These are phyloP conservation scores for Polypterus senegalus DNA, from an alignment of 2,113 vertebrate species.

Conservation along the genomic window DNA sequence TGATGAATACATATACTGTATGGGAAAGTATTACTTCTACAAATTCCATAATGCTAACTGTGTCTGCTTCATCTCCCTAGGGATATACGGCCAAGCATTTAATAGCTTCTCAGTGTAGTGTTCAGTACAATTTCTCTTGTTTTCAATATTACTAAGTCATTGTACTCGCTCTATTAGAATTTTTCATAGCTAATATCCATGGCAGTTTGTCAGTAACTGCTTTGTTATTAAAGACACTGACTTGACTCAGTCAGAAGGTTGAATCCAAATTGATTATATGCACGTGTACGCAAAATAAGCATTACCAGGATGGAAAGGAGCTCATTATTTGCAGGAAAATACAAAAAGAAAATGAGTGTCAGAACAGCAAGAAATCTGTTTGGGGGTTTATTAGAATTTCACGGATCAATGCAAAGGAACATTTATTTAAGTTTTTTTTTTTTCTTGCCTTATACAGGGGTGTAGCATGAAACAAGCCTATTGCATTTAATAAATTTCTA, in stretches of 20 bases:
- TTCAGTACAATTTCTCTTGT: neutral
- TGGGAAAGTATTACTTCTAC: neutral
- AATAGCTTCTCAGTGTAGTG: neutral
- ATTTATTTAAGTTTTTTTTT: conserved; percentile 29
- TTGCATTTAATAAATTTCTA: conserved; percentile 23
- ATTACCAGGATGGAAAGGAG: conserved; percentile 30
- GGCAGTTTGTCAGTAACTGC: conserved; percentile 20
- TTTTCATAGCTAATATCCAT: conserved; percentile 22
- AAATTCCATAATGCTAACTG: neutral
- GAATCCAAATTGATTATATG: conserved; percentile 44
- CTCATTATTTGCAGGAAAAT: conserved; percentile 37
- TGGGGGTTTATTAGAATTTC: conserved; percentile 35
- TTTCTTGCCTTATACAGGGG: conserved; percentile 19
- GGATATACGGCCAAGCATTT: neutral
- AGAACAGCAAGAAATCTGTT: conserved; percentile 26
- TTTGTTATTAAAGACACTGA: conserved; percentile 25
- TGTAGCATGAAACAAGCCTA: conserved; percentile 16
- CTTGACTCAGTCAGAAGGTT: conserved; percentile 26
- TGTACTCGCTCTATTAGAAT: neutral
- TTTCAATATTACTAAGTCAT: neutral
- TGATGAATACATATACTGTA: too few species aligned
- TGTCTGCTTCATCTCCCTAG: neutral
- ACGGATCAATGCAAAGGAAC: conserved; percentile 38
- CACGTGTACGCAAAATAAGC: conserved; percentile 26
- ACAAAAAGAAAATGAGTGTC: conserved; percentile 28